Percentiles rank a stretch among this genome's conserved stretches.
Evolutionary conservation across 2,888 invertebrate species (phyloP).

Genomic region (Mesopsocus fuscifrons): DNA sequence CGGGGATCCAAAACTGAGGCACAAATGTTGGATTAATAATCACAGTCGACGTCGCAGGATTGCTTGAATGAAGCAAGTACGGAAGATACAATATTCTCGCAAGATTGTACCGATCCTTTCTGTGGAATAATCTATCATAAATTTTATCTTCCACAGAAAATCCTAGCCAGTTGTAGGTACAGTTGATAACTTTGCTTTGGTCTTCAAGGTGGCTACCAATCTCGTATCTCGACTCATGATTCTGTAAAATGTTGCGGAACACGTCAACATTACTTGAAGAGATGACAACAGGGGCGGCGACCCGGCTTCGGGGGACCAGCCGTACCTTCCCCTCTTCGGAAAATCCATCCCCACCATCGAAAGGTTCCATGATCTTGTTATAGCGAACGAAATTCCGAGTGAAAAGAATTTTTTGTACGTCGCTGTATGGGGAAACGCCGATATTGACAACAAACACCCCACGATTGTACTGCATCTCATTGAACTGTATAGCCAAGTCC

Average conservation of each 20-base stretch:
- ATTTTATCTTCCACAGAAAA: conserved; percentile 51
- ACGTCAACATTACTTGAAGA: conserved; percentile 80
- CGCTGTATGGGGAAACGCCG: conserved; percentile 73
- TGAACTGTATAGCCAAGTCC: conserved; percentile 56
- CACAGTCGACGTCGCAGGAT: conserved; percentile 69
- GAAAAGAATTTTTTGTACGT: conserved; percentile 61
- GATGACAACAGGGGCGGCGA: conserved; percentile 81
- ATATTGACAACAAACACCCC: conserved; percentile 78
- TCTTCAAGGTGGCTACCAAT: conserved; percentile 89
- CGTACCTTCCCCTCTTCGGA: conserved; percentile 39
- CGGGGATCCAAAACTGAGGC: conserved; percentile 52
- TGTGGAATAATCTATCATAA: conserved; percentile 53
- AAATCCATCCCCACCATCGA: conserved; percentile 33
- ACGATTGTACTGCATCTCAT: conserved; percentile 74
- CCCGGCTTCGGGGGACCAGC: conserved; percentile 74
- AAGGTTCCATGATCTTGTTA: conserved; percentile 74
- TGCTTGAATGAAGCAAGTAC: conserved; percentile 72
- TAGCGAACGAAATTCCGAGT: conserved; percentile 72
- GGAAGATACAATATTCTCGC: conserved; percentile 85
- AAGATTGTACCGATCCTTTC: conserved; percentile 85
- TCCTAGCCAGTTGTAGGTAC: conserved; percentile 88
- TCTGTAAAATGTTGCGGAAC: conserved; percentile 78
- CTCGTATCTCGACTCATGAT: conserved; percentile 80
- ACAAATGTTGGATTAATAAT: conserved; percentile 58
- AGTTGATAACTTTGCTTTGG: conserved; percentile 84